Percentiles rank a stretch among this genome's conserved stretches.
Conservation (phyloP, 2,797 vertebrate species). For the Schizothorax lantsangensis region DNA sequence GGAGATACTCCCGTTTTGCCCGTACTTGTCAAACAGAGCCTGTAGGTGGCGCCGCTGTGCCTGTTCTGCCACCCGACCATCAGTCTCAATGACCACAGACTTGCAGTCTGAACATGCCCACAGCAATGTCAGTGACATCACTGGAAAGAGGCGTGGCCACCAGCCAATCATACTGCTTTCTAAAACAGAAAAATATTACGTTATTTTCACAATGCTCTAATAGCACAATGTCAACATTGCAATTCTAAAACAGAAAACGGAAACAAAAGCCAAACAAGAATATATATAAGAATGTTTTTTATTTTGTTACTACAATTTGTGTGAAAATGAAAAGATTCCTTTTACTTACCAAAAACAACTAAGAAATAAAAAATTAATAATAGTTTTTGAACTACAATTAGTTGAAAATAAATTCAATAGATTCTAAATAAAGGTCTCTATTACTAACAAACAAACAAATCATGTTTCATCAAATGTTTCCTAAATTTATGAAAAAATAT, state of each 20-base stretch:
- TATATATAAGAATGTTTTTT: no score
- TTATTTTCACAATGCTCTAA: background rate
- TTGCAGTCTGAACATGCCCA: slow-evolving; percentile 55
- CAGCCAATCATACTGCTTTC: slow-evolving; percentile 24
- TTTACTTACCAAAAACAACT: background rate
- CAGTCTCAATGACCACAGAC: slow-evolving; percentile 54
- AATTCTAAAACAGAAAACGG: background rate
- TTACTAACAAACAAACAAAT: background rate
- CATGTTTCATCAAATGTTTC: background rate
- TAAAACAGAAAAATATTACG: background rate
- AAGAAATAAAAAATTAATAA: background rate
- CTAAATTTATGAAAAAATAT: no score
- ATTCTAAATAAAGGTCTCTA: no score
- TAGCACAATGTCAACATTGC: background rate
- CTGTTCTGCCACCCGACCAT: slow-evolving; percentile 77
- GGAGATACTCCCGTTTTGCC: slow-evolving; percentile 91
- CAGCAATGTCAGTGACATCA: slow-evolving; percentile 45
- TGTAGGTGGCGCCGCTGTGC: slow-evolving; percentile 85
- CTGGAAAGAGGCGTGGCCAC: slow-evolving; percentile 21
- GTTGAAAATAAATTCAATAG: background rate
- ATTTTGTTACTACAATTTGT: background rate
- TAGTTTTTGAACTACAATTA: background rate
- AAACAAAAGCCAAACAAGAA: no score
- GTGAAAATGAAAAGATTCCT: background rate
- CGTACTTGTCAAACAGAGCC: slow-evolving; percentile 90